These are phyloP conservation scores for Apoda limacodes DNA, from an alignment of 2,888 invertebrate species.

Conservation along the genomic window DNA sequence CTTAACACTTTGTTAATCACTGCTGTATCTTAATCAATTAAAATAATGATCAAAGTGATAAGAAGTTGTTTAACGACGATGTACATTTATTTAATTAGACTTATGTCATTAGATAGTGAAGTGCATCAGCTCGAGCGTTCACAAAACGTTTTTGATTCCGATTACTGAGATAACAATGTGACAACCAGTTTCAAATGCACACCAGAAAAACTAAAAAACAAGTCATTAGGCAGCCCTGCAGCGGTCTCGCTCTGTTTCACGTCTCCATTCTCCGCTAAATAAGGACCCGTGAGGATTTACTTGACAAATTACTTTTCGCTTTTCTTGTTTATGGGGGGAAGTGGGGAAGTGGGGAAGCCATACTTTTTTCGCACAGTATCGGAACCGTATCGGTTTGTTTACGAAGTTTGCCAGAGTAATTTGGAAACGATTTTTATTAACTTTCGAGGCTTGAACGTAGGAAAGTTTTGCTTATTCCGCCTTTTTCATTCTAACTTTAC, in stretches of 20 bases:
- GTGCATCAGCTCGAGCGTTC: too few species aligned
- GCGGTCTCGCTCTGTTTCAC: conserved; percentile 25
- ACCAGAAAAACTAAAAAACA: too few species aligned
- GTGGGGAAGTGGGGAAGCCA: conserved; percentile 20
- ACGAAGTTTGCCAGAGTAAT: conserved; percentile 52
- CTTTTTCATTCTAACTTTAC: conserved; percentile 46
- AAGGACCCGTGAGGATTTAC: conserved; percentile 48
- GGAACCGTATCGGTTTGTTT: conserved; percentile 46
- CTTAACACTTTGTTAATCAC: too few species aligned
- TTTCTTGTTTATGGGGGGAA: conserved; percentile 42
- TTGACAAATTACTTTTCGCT: conserved; percentile 64
- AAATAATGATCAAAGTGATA: too few species aligned
- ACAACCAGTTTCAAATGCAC: too few species aligned
- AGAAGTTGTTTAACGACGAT: too few species aligned
- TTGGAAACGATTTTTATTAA: conserved; percentile 63
- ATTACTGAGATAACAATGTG: too few species aligned
- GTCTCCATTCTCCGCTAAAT: conserved; percentile 34
- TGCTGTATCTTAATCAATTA: too few species aligned
- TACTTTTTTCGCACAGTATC: conserved; percentile 28
- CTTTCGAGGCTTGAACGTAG: conserved; percentile 37
- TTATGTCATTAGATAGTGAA: too few species aligned
- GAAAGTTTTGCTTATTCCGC: conserved; percentile 31
- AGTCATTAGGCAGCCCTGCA: conserved; percentile 17
- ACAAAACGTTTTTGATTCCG: too few species aligned
- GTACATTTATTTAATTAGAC: too few species aligned